These are phyloP conservation scores for Ctenopoma kingsleyae DNA, from an alignment of 2,797 vertebrate genomes.

Conservation along the genomic window DNA sequence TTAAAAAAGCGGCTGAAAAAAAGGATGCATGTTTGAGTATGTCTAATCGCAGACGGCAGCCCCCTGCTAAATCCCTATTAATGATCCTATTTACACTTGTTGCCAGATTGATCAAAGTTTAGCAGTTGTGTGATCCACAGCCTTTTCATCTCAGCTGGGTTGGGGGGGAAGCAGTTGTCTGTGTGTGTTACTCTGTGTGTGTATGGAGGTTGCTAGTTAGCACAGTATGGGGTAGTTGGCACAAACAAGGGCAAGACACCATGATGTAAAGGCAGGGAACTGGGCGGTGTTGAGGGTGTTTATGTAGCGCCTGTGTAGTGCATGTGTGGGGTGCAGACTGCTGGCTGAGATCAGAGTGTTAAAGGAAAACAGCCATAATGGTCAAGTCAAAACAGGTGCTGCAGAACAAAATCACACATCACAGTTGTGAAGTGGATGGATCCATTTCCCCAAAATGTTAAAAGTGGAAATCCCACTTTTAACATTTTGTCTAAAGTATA, in stretches of 20 bases:
- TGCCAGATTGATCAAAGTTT: conserved; percentile 85
- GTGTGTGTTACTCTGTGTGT: conserved; percentile 43
- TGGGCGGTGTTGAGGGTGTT: conserved; percentile 45
- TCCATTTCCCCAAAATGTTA: background rate
- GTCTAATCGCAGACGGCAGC: conserved; percentile 76
- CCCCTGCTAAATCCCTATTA: conserved; percentile 80
- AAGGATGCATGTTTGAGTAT: conserved; percentile 59
- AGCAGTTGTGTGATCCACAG: conserved; percentile 71
- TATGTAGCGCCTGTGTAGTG: conserved; percentile 42
- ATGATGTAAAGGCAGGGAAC: conserved; percentile 67
- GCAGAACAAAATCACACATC: background rate
- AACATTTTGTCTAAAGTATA: no score
- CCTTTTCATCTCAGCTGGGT: conserved; percentile 79
- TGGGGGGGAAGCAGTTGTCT: conserved; percentile 19
- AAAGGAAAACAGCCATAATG: conserved; percentile 33
- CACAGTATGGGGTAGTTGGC: conserved; percentile 73
- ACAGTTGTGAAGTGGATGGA: conserved; percentile 1
- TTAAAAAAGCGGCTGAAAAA: conserved; percentile 47
- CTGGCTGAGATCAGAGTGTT: conserved; percentile 59
- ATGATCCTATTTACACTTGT: conserved; percentile 85
- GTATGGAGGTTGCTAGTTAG: conserved; percentile 67
- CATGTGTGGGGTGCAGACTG: conserved; percentile 29
- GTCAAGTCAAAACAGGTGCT: conserved; percentile 30
- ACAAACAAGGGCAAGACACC: conserved; percentile 70
- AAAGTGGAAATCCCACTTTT: no score